Evolutionary conservation across 2,113 vertebrate species (phyloP).

Genomic region (Ovis aries): DNA sequence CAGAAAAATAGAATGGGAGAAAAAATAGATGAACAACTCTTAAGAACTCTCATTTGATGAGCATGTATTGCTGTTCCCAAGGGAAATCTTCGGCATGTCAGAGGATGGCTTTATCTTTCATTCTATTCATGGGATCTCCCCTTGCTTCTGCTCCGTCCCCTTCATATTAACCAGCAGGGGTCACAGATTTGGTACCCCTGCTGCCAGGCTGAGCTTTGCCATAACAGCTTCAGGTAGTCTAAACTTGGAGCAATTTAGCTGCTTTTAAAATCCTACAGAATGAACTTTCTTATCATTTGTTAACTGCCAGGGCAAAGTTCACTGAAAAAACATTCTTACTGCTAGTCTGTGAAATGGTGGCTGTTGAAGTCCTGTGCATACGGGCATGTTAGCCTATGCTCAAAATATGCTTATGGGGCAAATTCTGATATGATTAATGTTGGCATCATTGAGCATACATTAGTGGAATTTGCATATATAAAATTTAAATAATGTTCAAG

Average conservation of each 20-base stretch:
- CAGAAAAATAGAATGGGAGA: background rate
- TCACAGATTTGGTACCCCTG: conserved; percentile 40
- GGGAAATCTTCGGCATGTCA: background rate
- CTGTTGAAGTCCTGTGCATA: conserved; percentile 7
- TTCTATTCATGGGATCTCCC: background rate
- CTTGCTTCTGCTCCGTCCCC: background rate
- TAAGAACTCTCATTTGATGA: conserved; percentile 3
- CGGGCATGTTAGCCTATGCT: conserved; percentile 33
- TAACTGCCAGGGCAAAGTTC: conserved; percentile 55
- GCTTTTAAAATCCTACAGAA: conserved; percentile 55
- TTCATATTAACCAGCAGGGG: conserved; percentile 56
- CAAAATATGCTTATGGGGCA: conserved; percentile 65
- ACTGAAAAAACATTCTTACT: conserved; percentile 43
- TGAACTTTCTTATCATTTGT: conserved; percentile 58
- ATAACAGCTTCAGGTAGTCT: conserved; percentile 45
- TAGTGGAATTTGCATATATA: conserved; percentile 58
- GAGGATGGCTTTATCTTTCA: background rate
- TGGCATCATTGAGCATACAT: conserved; percentile 54
- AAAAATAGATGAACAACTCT: background rate
- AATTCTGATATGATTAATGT: conserved; percentile 69
- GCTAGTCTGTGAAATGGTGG: background rate
- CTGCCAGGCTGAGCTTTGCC: conserved; percentile 48
- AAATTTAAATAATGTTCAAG: conserved; percentile 65
- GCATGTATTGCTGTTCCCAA: background rate
- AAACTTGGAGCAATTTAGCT: conserved; percentile 63